Percentiles rank a stretch among this genome's conserved stretches.
Evolutionary conservation across 2,113 vertebrate species (phyloP).

Genomic region (Mustela lutreola): DNA sequence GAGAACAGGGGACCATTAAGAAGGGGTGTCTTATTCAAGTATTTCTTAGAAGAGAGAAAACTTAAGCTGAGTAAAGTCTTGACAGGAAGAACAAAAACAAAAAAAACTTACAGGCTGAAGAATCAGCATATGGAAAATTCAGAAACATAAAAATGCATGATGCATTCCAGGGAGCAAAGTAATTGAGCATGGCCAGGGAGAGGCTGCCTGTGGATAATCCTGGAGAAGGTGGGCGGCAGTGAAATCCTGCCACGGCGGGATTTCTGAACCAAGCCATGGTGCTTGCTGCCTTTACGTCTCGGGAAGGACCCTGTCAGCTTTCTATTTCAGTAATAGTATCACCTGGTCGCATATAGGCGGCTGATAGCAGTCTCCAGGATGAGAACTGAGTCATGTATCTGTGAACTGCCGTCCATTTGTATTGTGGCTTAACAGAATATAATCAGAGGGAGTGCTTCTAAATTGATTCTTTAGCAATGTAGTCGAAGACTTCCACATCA

Average conservation of each 20-base stretch:
- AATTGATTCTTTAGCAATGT: background rate
- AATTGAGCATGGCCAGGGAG: accelerated
- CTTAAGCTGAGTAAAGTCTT: slow-evolving; percentile 45
- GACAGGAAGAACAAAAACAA: slow-evolving; percentile 2
- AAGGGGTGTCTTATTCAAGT: background rate
- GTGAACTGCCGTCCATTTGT: background rate
- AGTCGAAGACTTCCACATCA: background rate
- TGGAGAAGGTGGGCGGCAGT: too few relatives aligned
- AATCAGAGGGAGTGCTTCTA: background rate
- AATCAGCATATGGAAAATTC: background rate
- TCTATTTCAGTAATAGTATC: background rate
- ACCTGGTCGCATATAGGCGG: background rate
- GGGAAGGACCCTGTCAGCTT: background rate
- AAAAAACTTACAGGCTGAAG: background rate
- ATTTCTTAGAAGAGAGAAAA: background rate
- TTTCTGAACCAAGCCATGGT: background rate
- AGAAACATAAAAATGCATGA: background rate
- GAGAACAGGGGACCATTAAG: background rate
- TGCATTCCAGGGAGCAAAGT: background rate
- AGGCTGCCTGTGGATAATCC: background rate
- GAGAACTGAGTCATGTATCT: background rate
- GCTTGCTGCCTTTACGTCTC: background rate
- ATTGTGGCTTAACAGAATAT: background rate
- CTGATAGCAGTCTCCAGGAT: background rate
- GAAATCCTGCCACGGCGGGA: background rate